phyloP scores from a whole-genome alignment of 2,888 invertebrate genomes.

The Hofmannophila pseudospretella region DNA sequence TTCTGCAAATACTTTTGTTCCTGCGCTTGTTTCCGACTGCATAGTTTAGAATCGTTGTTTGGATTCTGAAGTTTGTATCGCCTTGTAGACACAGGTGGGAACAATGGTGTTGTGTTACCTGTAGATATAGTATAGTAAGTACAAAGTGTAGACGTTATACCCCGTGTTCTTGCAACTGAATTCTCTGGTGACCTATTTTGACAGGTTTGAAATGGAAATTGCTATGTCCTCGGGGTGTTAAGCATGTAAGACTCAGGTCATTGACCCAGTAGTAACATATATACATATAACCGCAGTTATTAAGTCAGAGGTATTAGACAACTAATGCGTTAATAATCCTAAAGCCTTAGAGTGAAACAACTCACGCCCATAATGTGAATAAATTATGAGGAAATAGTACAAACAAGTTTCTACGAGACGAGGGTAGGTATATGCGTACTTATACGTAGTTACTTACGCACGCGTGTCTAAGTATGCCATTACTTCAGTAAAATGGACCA shows the following conservation, averaged over 20 bases:
- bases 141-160: too few relatives aligned
- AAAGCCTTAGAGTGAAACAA: neutral
- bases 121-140: too few relatives aligned
- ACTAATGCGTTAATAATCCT: too few relatives aligned
- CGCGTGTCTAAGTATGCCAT: conserved; percentile 34
- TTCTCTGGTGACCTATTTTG: too few relatives aligned
- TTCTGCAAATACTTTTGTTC: conserved; percentile 33
- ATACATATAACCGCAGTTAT: too few relatives aligned
- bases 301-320: too few relatives aligned
- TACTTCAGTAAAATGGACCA: conserved; percentile 33
- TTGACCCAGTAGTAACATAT: too few relatives aligned
- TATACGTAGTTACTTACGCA: conserved; percentile 17
- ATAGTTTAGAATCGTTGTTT: conserved; percentile 2
- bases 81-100: conserved; percentile 1
- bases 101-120: neutral
- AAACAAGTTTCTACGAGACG: conserved; percentile 14
- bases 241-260: too few relatives aligned
- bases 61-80: conserved; percentile 2
- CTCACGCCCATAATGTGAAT: neutral
- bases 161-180: too few relatives aligned
- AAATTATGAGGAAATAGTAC: neutral
- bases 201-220: too few relatives aligned
- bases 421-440: neutral
- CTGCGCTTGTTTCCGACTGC: conserved; percentile 12
- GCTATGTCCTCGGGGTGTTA: too few relatives aligned